Conservation (phyloP, 2,113 vertebrate genomes). For the Cottus gobio region DNA sequence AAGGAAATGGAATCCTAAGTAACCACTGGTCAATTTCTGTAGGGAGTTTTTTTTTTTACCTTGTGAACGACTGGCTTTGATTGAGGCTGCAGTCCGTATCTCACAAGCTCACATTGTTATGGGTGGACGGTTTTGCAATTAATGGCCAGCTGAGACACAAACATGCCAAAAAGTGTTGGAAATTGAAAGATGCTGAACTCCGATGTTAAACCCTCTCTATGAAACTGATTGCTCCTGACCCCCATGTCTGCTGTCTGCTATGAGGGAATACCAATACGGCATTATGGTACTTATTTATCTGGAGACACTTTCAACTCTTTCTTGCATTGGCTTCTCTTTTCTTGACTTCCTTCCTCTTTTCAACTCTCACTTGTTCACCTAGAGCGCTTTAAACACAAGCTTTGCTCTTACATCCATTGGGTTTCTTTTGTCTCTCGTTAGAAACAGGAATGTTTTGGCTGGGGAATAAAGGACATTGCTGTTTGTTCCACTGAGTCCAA, state of each 20-base stretch:
- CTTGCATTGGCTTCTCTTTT: conserved; percentile 21
- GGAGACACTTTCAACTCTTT: conserved; percentile 54
- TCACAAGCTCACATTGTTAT: conserved; percentile 55
- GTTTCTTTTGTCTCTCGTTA: conserved; percentile 30
- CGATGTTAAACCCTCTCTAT: conserved; percentile 50
- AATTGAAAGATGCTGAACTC: conserved; percentile 64
- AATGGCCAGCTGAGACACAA: conserved; percentile 68
- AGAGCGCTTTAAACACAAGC: conserved; percentile 21
- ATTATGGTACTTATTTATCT: conserved; percentile 51
- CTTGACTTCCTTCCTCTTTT: conserved; percentile 53
- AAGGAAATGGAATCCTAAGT: conserved; percentile 44
- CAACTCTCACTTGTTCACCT: conserved; percentile 28
- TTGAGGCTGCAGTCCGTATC: conserved; percentile 24
- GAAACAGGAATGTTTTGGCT: conserved; percentile 32
- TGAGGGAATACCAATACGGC: conserved; percentile 77
- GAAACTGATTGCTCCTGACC: conserved; percentile 75
- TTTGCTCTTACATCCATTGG: conserved; percentile 19
- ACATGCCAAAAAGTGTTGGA: conserved; percentile 60
- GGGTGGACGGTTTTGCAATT: conserved; percentile 66
- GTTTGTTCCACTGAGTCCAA: conserved; percentile 29
- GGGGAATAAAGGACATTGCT: neutral
- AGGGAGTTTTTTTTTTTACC: neutral
- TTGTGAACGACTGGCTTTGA: conserved; percentile 32
- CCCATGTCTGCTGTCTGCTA: conserved; percentile 57
- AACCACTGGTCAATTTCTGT: conserved; percentile 32